Conservation (phyloP, 1,140 invertebrate genomes). For the Listronotus bonariensis region DNA sequence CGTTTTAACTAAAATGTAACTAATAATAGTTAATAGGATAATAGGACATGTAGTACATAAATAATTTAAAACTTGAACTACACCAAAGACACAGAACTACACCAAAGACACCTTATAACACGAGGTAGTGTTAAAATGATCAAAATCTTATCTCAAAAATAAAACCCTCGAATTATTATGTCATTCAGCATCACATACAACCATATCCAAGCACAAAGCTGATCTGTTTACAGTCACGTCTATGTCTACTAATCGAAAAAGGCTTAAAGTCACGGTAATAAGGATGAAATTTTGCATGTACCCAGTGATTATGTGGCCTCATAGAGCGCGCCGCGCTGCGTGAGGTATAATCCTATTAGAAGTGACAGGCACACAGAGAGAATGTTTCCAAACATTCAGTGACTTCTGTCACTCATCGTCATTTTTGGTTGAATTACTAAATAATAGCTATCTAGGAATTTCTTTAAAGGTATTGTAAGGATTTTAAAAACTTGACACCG, state of each 20-base stretch:
- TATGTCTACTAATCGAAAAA: conserved; percentile 12
- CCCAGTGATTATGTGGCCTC: conserved; percentile 26
- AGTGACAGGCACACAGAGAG: conserved; percentile 23
- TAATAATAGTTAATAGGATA: too few species aligned
- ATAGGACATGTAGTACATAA: too few species aligned
- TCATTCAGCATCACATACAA: neutral
- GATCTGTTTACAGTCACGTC: conserved; percentile 7
- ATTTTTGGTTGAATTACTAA: conserved; percentile 20
- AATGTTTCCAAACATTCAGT: conserved; percentile 31
- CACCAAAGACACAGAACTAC: too few species aligned
- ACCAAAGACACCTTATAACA: too few species aligned
- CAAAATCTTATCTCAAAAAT: too few species aligned
- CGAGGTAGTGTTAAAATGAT: too few species aligned
- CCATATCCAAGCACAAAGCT: neutral
- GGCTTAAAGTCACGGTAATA: conserved; percentile 30
- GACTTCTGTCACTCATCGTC: conserved; percentile 36
- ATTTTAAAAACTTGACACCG: conserved; percentile 8
- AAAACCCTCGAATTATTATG: conserved; percentile 7
- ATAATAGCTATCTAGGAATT: conserved; percentile 26
- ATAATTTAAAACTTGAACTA: too few species aligned
- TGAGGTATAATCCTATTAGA: conserved; percentile 35
- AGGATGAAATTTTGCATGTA: conserved; percentile 31
- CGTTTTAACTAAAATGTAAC: too few species aligned
- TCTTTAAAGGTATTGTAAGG: conserved; percentile 10
- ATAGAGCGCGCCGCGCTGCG: conserved; percentile 21